Evolutionary conservation across 2,113 vertebrate species (phyloP).

Genomic region (Anhinga rufa): DNA sequence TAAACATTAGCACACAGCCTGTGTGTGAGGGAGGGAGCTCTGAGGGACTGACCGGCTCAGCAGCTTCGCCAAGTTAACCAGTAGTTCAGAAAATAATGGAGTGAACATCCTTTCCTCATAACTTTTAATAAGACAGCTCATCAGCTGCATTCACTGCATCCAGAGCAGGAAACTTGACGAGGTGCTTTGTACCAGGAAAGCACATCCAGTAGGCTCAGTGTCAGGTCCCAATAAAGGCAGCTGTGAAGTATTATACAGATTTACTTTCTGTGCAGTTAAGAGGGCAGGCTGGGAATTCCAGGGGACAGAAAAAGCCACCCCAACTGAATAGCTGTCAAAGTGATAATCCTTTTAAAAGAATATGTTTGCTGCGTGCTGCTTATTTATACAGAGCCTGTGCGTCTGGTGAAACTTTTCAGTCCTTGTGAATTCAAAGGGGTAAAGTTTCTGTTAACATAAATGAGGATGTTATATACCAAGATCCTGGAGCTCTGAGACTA

Average conservation of each 20-base stretch:
- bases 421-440: conserved; percentile 10
- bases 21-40: neutral
- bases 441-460: conserved; percentile 18
- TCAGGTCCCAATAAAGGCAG: conserved; percentile 40
- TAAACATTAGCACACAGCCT: neutral
- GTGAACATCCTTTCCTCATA: conserved; percentile 34
- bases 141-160: neutral
- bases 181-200: conserved; percentile 35
- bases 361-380: conserved; percentile 34
- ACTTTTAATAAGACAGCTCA: conserved; percentile 57
- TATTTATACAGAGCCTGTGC: conserved; percentile 35
- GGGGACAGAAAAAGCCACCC: conserved; percentile 36
- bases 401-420: conserved; percentile 42
- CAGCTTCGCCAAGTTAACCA: neutral
- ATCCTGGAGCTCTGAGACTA: neutral
- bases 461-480: neutral
- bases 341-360: conserved; percentile 52
- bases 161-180: conserved; percentile 31
- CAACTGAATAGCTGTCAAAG: conserved; percentile 58
- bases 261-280: conserved; percentile 54
- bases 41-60: neutral
- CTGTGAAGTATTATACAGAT: conserved; percentile 44
- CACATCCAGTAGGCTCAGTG: conserved; percentile 21
- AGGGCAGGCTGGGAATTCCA: conserved; percentile 39
- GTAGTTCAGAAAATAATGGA: conserved; percentile 39